phyloP scores from a whole-genome alignment of 2,797 vertebrate species.

The Myotis findleyi region DNA sequence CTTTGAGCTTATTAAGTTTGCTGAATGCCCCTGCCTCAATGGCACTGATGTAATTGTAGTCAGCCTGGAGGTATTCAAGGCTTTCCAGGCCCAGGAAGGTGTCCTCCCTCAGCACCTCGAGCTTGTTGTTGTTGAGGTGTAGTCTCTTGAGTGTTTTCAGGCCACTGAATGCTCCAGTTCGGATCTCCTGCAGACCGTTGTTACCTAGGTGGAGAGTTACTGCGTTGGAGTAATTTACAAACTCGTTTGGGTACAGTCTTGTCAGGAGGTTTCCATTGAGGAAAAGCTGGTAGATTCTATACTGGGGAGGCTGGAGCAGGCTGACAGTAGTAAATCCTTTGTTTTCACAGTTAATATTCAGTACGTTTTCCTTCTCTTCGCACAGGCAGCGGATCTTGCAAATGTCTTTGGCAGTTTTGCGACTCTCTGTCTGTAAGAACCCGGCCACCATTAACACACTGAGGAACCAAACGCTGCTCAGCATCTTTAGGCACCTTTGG shows the following conservation, averaged over 20 bases:
- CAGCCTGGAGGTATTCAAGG: conserved; percentile 98
- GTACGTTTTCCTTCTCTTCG: conserved; percentile 96
- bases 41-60: conserved; percentile 98
- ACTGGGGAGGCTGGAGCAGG: conserved; percentile 94
- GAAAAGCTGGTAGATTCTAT: conserved; percentile 97
- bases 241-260: conserved; percentile 95
- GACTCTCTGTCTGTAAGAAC: conserved; percentile 94
- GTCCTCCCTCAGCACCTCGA: conserved; percentile 97
- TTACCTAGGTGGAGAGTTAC: conserved; percentile 98
- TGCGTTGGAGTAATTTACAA: conserved; percentile 96
- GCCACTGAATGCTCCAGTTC: conserved; percentile 94
- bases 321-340: conserved; percentile 97
- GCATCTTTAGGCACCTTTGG: conserved; percentile 94
- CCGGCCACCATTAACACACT: conserved; percentile 96
- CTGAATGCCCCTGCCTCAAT: conserved; percentile 97
- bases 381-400: conserved; percentile 97
- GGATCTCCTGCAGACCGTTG: conserved; percentile 98
- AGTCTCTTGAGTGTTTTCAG: conserved; percentile 96
- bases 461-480: conserved; percentile 96
- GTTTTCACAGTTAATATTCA: conserved; percentile 99
- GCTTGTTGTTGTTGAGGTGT: conserved; percentile 98
- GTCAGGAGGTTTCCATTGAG: conserved; percentile 97
- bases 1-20: conserved; percentile 98
- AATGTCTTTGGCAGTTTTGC: conserved; percentile 99
- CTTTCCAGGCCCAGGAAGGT: conserved; percentile 96